Conservation (phyloP, 2,888 invertebrate genomes). For the Sussaba pulchella region DNA sequence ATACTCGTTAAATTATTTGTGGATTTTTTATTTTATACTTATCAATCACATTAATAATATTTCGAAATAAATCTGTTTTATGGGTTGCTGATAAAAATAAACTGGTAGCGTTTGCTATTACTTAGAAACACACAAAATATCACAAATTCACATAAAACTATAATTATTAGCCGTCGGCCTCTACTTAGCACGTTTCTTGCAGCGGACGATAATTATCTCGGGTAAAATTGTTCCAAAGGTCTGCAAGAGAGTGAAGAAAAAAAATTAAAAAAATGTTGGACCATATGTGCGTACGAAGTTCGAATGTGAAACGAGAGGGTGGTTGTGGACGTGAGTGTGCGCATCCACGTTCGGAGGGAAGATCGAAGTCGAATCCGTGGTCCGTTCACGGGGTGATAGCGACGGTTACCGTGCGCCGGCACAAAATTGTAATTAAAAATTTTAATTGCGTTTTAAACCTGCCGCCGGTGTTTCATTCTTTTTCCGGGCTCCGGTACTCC, state of each 20-base stretch:
- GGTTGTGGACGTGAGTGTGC: constrained; percentile 14
- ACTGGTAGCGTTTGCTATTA: no score
- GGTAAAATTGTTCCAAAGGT: constrained; percentile 7
- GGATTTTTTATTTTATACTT: no score
- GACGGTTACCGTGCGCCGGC: constrained; percentile 61
- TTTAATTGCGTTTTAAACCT: constrained; percentile 80
- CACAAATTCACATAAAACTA: no score
- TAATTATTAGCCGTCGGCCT: no score
- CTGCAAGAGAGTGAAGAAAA: not conserved
- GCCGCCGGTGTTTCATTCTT: constrained; percentile 70
- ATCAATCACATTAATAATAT: no score
- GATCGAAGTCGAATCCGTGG: constrained; percentile 4
- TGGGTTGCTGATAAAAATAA: no score
- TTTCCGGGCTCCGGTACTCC: constrained; percentile 25
- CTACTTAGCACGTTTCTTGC: not conserved
- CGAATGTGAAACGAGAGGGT: not conserved
- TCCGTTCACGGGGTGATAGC: not conserved
- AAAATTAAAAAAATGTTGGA: not conserved
- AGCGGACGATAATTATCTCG: constrained; percentile 18
- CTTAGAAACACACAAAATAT: no score
- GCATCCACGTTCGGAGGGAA: constrained; percentile 3
- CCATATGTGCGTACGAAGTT: not conserved
- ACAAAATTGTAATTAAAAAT: constrained; percentile 81
- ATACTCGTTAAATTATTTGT: no score
- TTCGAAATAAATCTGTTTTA: no score